Conservation (phyloP, 2,888 invertebrate genomes). For the Brassicogethes aeneus region DNA sequence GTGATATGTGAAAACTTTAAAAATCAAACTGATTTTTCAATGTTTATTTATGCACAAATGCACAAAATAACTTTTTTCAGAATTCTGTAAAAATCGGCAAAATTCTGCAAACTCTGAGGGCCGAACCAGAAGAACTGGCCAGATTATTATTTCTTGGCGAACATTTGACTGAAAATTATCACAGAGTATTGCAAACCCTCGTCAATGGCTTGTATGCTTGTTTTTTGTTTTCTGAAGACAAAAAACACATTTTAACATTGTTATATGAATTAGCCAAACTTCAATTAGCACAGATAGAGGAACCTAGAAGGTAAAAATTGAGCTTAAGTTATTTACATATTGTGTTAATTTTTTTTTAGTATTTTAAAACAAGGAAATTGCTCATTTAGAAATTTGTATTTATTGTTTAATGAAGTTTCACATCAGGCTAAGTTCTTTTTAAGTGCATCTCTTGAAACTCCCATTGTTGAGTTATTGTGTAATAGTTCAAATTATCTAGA, state of each 20-base stretch:
- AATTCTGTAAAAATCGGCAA: conserved; percentile 57
- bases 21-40: too few species aligned
- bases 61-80: too few species aligned
- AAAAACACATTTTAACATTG: conserved; percentile 54
- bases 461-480: conserved; percentile 83
- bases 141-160: conserved; percentile 61
- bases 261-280: conserved; percentile 59
- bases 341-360: conserved; percentile 38
- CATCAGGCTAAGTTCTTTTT: conserved; percentile 89
- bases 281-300: conserved; percentile 61
- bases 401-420: conserved; percentile 80
- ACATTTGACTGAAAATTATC: conserved; percentile 37
- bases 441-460: conserved; percentile 82
- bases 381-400: conserved; percentile 79
- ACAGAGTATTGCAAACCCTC: conserved; percentile 46
- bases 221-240: conserved; percentile 67
- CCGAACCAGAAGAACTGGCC: conserved; percentile 62
- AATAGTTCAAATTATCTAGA: conserved; percentile 89
- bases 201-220: conserved; percentile 64
- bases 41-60: too few species aligned
- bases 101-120: conserved; percentile 57
- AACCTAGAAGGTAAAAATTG: conserved; percentile 48
- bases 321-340: neutral
- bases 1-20: too few species aligned
- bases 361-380: conserved; percentile 77